These are phyloP conservation scores for Patagioenas fasciata DNA, from an alignment of 2,113 vertebrate genomes.

Conservation along the genomic window DNA sequence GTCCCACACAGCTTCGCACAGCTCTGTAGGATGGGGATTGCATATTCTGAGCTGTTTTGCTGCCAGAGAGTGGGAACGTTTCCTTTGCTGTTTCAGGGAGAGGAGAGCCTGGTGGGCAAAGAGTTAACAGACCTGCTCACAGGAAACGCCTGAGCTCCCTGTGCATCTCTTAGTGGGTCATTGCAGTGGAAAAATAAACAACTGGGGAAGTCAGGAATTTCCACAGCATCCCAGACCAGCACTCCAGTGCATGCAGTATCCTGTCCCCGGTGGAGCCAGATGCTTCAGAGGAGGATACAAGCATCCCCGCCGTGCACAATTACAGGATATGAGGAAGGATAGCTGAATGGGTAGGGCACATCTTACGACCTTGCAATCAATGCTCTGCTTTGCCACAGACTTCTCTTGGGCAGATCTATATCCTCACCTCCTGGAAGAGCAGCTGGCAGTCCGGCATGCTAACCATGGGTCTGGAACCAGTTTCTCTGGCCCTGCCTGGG, in stretches of 20 bases:
- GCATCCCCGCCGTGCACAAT: neutral
- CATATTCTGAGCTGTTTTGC: neutral
- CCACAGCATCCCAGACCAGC: conserved; percentile 11
- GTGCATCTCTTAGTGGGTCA: conserved; percentile 27
- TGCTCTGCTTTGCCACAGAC: neutral
- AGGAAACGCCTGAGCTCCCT: neutral
- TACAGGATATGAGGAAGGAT: neutral
- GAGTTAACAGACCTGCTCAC: conserved; percentile 17
- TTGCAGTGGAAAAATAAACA: conserved; percentile 54
- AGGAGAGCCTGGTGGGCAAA: neutral
- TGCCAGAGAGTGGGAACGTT: neutral
- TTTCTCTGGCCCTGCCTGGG: neutral
- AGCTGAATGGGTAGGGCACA: neutral
- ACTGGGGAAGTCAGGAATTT: conserved; percentile 33
- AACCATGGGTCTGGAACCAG: neutral
- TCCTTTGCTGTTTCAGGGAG: neutral
- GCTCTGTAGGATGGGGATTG: neutral
- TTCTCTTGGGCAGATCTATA: neutral
- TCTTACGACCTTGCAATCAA: neutral
- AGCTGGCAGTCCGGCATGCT: neutral
- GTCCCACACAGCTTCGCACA: neutral
- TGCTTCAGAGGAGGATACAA: neutral
- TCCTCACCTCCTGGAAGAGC: neutral
- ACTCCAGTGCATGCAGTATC: neutral
- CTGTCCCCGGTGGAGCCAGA: conserved; percentile 4